Percentiles rank a stretch among this genome's conserved stretches.
Evolutionary conservation across 1,140 invertebrate species (phyloP).

Genomic region (Sitobion miscanthi): DNA sequence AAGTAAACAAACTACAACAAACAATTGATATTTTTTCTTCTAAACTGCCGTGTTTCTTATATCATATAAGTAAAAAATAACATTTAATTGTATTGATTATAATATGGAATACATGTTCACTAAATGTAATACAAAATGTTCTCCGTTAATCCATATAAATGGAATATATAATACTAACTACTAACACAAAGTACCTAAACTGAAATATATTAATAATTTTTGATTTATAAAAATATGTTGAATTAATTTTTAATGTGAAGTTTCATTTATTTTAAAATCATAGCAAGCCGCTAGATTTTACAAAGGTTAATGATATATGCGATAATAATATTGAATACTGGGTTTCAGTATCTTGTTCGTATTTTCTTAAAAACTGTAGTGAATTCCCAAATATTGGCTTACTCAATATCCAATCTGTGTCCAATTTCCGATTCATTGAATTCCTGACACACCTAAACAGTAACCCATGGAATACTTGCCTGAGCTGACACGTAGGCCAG

Average conservation of each 20-base stretch:
- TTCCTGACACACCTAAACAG: neutral
- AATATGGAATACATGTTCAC: neutral
- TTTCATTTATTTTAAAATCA: neutral
- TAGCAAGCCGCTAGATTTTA: neutral
- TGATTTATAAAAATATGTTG: neutral
- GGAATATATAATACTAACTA: too few species aligned
- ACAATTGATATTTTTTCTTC: too few species aligned
- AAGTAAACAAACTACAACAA: too few species aligned
- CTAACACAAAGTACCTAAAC: too few species aligned
- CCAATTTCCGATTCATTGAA: constrained; percentile 14
- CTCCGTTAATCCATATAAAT: too few species aligned
- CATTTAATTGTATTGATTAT: neutral
- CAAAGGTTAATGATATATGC: neutral
- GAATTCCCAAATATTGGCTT: constrained; percentile 4
- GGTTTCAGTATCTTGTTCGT: neutral
- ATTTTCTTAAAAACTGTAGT: neutral
- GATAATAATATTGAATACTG: neutral
- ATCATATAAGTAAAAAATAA: neutral
- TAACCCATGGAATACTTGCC: neutral
- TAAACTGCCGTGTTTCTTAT: too few species aligned
- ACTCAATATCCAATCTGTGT: neutral
- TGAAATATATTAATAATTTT: neutral
- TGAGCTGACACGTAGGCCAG: neutral
- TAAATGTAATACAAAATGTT: too few species aligned
- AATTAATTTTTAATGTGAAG: too few species aligned